These are phyloP conservation scores for Perca flavescens DNA, from an alignment of 2,113 vertebrate species.

Conservation along the genomic window DNA sequence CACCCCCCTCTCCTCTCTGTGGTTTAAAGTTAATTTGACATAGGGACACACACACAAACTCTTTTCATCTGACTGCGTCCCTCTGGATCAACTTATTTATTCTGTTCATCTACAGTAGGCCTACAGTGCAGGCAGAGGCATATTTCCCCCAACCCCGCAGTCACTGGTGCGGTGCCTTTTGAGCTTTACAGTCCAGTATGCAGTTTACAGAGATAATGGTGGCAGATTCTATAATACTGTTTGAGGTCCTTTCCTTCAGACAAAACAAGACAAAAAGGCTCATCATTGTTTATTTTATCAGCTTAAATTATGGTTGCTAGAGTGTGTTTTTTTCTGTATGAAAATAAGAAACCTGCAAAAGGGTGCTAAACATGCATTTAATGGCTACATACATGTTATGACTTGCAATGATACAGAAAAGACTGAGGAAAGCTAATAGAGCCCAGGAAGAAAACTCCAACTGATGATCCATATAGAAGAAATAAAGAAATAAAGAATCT, in stretches of 20 bases:
- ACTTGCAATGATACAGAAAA: no score
- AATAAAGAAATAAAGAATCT: no score
- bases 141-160: not conserved
- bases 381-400: not conserved
- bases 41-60: not conserved
- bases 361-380: not conserved
- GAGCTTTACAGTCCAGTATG: not conserved
- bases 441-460: no score
- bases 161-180: not conserved
- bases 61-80: not conserved
- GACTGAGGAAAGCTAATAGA: no score
- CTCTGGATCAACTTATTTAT: not conserved
- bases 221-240: not conserved
- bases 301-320: not conserved
- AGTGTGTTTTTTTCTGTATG: not conserved
- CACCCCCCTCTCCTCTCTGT: conserved; percentile 6
- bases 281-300: not conserved
- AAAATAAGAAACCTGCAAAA: not conserved
- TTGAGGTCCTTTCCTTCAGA: not conserved
- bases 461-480: no score
- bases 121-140: not conserved
- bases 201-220: not conserved
- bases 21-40: conserved; percentile 27
- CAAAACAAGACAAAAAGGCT: not conserved
- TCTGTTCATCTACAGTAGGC: not conserved